Base-by-base conservation (phyloP, 2,888 invertebrate species). In the Mythimna ferrago region DNA sequence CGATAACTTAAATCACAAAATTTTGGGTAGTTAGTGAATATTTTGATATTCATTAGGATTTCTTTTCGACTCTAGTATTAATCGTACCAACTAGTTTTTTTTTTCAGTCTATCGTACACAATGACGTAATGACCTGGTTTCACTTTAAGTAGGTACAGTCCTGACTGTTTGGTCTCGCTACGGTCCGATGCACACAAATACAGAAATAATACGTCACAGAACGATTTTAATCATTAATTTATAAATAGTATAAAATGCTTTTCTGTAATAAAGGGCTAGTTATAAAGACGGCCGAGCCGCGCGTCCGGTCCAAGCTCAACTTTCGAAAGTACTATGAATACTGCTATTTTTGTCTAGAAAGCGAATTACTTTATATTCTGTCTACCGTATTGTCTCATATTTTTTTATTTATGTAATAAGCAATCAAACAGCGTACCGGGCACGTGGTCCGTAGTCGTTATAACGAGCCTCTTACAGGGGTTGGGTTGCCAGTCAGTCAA, bases 401-500 rank as follows among this genome's bases (percentile, higher is more conserved):
- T 26, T n/a, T n/a, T 14, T 60, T 58, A 16, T 53, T 19, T 1
- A 44, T 35, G 41, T 26, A 14, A 48, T 19, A 21, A 14, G 21
- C 38, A 38, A 14, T 41, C 2, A 38, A 14, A n/a, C n/a, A 54
- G 21, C 9, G 7, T 21, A 57, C 32, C 6, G 32, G 21, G 3
- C 19, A 9, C 19, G 11, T 16, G 10, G 14, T 19, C 32, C 57
- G 11, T 6, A 44, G 11, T 14, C 5, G 7, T 58, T 38, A 54
- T 78, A 62, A 44, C 58, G 26, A 16, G 10, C 53, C 2, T 16
- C 19, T 26, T 16, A 44, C 16, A 56, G 56, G 53, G 44, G 1
- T 26, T 3, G 53, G 65, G 54, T 48, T 19, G 21, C 11, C 63
- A 81, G 63, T 63, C 58, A 56, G 21, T 60, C n/a, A 56, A 51